These are phyloP conservation scores for Notechis scutatus DNA, from an alignment of 2,113 vertebrate species.

Conservation along the genomic window DNA sequence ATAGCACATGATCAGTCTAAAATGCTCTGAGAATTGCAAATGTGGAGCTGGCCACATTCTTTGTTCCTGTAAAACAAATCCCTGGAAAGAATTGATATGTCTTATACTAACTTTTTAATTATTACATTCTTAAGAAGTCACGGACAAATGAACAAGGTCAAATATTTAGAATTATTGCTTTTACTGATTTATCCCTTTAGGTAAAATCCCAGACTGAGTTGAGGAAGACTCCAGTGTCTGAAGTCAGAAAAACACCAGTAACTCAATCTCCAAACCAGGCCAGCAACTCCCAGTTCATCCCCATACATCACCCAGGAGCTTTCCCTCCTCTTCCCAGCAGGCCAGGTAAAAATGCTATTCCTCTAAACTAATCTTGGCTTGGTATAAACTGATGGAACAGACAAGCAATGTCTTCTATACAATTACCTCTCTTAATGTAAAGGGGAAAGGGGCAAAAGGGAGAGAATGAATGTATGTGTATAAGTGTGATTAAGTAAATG, in stretches of 20 bases:
- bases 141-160: neutral
- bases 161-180: slow-evolving; percentile 1
- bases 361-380: slow-evolving; percentile 20
- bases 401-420: neutral
- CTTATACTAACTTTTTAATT: neutral
- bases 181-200: slow-evolving; percentile 63
- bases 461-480: neutral
- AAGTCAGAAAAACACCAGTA: slow-evolving; percentile 90
- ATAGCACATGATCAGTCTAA: neutral
- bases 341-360: slow-evolving; percentile 72
- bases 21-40: neutral
- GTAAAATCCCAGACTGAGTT: slow-evolving; percentile 88
- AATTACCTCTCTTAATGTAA: neutral
- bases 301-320: slow-evolving; percentile 94
- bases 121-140: neutral
- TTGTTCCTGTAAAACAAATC: neutral
- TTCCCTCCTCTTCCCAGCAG: slow-evolving; percentile 94
- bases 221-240: slow-evolving; percentile 93
- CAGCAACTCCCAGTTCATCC: slow-evolving; percentile 94
- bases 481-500: neutral
- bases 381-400: neutral
- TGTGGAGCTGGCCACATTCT: neutral
- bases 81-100: neutral
- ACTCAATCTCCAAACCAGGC: slow-evolving; percentile 83
- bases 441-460: neutral